Evolutionary conservation across 2,113 vertebrate species (phyloP).

Genomic region (Acrocephalus kingi): DNA sequence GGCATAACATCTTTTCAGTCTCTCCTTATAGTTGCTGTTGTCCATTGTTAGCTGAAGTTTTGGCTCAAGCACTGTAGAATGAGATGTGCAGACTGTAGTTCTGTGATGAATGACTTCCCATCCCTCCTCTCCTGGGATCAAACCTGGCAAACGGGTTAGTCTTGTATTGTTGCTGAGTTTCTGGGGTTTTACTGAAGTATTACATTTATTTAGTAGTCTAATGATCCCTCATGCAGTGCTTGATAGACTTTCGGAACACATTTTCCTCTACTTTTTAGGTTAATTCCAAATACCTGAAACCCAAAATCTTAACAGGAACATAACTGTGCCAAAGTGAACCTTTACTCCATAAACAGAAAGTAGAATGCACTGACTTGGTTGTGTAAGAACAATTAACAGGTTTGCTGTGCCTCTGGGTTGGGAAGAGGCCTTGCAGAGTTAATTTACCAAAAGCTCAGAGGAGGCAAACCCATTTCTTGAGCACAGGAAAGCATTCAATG

Average conservation of each 20-base stretch:
- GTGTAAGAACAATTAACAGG: not conserved
- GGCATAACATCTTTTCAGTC: not conserved
- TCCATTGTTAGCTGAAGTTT: not conserved
- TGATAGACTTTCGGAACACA: not conserved
- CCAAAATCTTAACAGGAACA: not conserved
- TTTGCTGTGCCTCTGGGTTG: not conserved
- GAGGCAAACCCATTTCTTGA: not conserved
- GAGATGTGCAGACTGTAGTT: not conserved
- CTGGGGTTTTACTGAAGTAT: not conserved
- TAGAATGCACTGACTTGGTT: not conserved
- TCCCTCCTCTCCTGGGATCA: not conserved
- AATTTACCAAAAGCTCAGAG: not conserved
- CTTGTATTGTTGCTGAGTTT: not conserved
- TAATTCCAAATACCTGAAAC: not conserved
- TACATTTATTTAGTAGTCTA: not conserved
- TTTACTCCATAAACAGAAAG: not conserved
- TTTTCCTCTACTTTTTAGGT: not conserved
- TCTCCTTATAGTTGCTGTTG: not conserved
- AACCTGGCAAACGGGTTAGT: not conserved
- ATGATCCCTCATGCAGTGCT: rapidly evolving
- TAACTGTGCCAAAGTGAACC: not conserved
- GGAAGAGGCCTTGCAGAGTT: not conserved
- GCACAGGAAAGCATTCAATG: not conserved
- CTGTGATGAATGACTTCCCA: not conserved
- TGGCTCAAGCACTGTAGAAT: not conserved